phyloP scores from a whole-genome alignment of 2,113 vertebrate species.

The rat (Rattus norvegicus) region GRCr8 NC_086039.1:29540501-29541000 shows the following conservation, averaged over 20 bases:
- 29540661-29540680: neutral
- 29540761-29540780: neutral
- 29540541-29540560: slow-evolving; percentile 30
- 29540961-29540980: neutral
- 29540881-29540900: neutral
- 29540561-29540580: slow-evolving; percentile 33
- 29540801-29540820: neutral
- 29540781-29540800: neutral
- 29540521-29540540: slow-evolving; percentile 11
- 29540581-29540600: neutral
- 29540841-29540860: neutral
- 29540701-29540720: neutral
- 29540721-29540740: neutral
- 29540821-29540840: neutral
- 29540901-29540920: neutral
- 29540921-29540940: neutral
- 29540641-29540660: neutral
- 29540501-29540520: neutral
- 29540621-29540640: neutral
- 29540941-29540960: neutral
- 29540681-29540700: neutral
- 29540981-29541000: neutral
- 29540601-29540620: neutral
- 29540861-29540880: neutral
- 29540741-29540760: neutral